Percentiles rank a stretch among this genome's conserved stretches.
These are phyloP conservation scores for Neelides folsomi DNA, from an alignment of 2,888 invertebrate species.

Conservation along the genomic window DNA sequence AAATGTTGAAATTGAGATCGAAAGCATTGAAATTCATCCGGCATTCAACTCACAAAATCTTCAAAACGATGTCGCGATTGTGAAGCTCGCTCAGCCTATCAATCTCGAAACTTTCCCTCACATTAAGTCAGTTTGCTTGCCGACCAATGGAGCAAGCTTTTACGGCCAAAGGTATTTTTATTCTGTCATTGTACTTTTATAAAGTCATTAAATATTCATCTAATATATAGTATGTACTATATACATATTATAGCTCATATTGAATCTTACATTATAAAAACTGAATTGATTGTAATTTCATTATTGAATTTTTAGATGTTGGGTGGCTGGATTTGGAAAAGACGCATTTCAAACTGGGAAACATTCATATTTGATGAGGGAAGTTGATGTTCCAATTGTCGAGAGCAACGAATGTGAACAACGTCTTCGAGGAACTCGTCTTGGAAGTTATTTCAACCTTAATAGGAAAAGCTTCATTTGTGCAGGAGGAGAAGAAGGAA, in stretches of 20 bases:
- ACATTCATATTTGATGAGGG: conserved; percentile 55
- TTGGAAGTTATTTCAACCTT: conserved; percentile 50
- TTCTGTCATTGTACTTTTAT: neutral
- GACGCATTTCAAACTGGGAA: conserved; percentile 44
- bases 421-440: conserved; percentile 49
- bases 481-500: conserved; percentile 52
- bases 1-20: conserved; percentile 49
- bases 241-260: too few species aligned
- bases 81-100: conserved; percentile 48
- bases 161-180: neutral
- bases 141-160: conserved; percentile 25
- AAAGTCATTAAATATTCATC: too few species aligned
- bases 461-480: conserved; percentile 58
- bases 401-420: conserved; percentile 52
- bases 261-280: too few species aligned
- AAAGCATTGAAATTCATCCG: conserved; percentile 49
- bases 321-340: conserved; percentile 70
- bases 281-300: too few species aligned
- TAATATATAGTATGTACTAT: too few species aligned
- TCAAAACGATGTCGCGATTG: conserved; percentile 66
- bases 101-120: conserved; percentile 37
- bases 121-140: conserved; percentile 44
- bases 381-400: conserved; percentile 61
- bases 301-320: conserved; percentile 36
- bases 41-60: conserved; percentile 57